Evolutionary conservation across 2,888 invertebrate genomes (phyloP).

Genomic region (Harpalus rufipes): DNA sequence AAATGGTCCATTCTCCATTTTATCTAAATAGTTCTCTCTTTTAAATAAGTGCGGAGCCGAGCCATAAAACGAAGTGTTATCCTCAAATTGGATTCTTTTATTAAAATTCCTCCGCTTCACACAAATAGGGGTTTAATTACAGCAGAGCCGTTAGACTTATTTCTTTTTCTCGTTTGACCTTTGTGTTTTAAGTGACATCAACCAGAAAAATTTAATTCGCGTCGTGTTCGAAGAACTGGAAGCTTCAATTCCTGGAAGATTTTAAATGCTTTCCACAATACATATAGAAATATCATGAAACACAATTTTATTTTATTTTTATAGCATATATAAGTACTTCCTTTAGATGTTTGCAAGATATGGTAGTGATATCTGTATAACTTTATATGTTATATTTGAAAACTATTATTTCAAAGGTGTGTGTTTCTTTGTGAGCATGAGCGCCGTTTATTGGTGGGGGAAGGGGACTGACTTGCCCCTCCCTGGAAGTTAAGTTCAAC

Average conservation of each 20-base stretch:
- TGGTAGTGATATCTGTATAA: neutral
- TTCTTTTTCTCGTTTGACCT: constrained; percentile 31
- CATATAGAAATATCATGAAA: neutral
- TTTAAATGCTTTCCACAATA: neutral
- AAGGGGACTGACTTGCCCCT: too few relatives aligned
- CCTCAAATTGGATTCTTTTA: constrained; percentile 47
- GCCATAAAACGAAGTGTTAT: constrained; percentile 32
- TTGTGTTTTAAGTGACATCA: neutral
- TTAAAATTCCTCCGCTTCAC: constrained; percentile 34
- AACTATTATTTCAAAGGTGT: neutral
- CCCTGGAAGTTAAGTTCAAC: too few relatives aligned
- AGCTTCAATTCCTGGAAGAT: neutral
- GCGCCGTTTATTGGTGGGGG: too few relatives aligned
- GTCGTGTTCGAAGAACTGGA: neutral
- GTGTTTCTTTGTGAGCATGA: too few relatives aligned
- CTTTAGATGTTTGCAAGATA: neutral
- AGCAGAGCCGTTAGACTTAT: constrained; percentile 15
- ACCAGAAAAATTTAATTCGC: constrained; percentile 25
- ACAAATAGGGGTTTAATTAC: constrained; percentile 40
- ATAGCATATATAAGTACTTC: neutral
- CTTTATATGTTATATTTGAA: neutral
- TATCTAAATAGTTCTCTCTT: neutral
- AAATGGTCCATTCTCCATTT: neutral
- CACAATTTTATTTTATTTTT: neutral
- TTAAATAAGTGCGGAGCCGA: neutral